Evolutionary conservation across 2,113 vertebrate genomes (phyloP).

Genomic region (Phyllopteryx taeniolatus): DNA sequence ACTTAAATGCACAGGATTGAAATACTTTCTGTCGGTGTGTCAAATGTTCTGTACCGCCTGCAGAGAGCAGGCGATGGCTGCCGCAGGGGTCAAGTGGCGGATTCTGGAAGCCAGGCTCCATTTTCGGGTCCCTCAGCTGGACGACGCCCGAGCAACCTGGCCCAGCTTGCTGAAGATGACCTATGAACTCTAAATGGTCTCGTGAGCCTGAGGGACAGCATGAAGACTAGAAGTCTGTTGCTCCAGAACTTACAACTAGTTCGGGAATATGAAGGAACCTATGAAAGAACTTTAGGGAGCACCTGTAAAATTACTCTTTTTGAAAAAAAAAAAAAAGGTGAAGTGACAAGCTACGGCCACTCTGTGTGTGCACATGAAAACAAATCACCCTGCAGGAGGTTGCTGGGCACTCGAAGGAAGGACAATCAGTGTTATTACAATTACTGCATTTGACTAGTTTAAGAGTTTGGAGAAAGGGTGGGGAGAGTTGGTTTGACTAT

Average conservation of each 20-base stretch:
- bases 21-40: background rate
- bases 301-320: slow-evolving; percentile 26
- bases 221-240: slow-evolving; percentile 21
- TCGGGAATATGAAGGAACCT: slow-evolving; percentile 20
- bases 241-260: slow-evolving; percentile 21
- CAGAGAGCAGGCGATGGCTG: slow-evolving; percentile 69
- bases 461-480: slow-evolving; percentile 45
- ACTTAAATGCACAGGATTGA: background rate
- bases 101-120: slow-evolving; percentile 42
- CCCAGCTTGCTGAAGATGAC: slow-evolving; percentile 86
- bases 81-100: slow-evolving; percentile 46
- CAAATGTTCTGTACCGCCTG: slow-evolving; percentile 34
- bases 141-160: slow-evolving; percentile 74
- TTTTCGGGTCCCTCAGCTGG: slow-evolving; percentile 47
- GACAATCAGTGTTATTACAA: slow-evolving; percentile 25
- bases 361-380: slow-evolving; percentile 23
- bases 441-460: slow-evolving; percentile 50
- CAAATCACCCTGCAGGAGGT: slow-evolving; percentile 25
- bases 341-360: background rate
- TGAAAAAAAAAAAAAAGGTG: background rate
- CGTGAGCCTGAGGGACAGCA: slow-evolving; percentile 27
- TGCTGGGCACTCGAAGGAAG: slow-evolving; percentile 28
- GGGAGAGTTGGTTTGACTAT: slow-evolving; percentile 38
- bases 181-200: slow-evolving; percentile 68
- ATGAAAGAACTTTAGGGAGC: slow-evolving; percentile 35